A percentile compares a stretch with the other conserved stretches of the same genome.
phyloP scores from a whole-genome alignment of 2,113 vertebrate genomes.

The human (Homo sapiens) region GRCh38 chr3:116569001-116569500 shows the following conservation, averaged over 20 bases:
- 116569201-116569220: background rate
- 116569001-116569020: background rate
- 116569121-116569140: constrained; percentile 20
- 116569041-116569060: background rate
- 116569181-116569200: background rate
- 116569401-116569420: background rate
- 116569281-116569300: background rate
- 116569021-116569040: background rate
- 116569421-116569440: background rate
- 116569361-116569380: background rate
- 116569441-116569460: background rate
- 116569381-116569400: background rate
- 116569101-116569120: constrained; percentile 31
- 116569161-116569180: background rate
- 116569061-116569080: background rate
- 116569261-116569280: background rate
- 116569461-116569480: background rate
- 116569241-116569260: background rate
- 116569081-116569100: constrained; percentile 31
- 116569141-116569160: background rate
- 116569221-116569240: background rate
- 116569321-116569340: background rate
- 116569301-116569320: background rate
- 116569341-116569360: background rate
- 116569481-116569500: background rate